Conservation (phyloP, 2,113 vertebrate genomes). For the Psittacara wagleri region DNA sequence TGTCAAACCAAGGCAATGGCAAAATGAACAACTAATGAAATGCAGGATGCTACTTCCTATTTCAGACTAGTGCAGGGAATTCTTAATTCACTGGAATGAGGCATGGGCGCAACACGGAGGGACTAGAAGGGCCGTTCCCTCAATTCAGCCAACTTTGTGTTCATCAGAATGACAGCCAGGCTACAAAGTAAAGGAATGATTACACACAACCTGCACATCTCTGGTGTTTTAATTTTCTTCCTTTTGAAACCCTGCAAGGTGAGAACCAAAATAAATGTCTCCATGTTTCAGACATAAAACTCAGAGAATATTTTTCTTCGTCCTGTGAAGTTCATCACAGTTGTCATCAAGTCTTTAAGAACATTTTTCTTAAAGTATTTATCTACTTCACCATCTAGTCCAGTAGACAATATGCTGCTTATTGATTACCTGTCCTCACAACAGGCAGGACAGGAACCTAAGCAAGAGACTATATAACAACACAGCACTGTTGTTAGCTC, state of each 20-base stretch:
- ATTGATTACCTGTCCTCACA: neutral
- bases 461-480: neutral
- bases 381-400: neutral
- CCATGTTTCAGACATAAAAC: neutral
- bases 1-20: neutral
- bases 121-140: neutral
- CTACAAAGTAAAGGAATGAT: neutral
- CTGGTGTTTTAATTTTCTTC: neutral
- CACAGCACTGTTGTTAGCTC: neutral
- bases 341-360: neutral
- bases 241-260: neutral
- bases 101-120: neutral
- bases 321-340: neutral
- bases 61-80: neutral
- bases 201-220: neutral
- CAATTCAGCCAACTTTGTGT: fast-evolving
- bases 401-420: neutral
- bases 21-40: neutral
- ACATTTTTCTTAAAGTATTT: neutral
- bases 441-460: neutral
- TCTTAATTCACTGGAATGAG: neutral
- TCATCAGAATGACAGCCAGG: neutral
- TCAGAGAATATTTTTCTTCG: neutral
- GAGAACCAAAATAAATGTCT: neutral
- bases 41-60: neutral